Evolutionary conservation across 1,140 invertebrate species (phyloP).

Genomic region (Solen grandis): DNA sequence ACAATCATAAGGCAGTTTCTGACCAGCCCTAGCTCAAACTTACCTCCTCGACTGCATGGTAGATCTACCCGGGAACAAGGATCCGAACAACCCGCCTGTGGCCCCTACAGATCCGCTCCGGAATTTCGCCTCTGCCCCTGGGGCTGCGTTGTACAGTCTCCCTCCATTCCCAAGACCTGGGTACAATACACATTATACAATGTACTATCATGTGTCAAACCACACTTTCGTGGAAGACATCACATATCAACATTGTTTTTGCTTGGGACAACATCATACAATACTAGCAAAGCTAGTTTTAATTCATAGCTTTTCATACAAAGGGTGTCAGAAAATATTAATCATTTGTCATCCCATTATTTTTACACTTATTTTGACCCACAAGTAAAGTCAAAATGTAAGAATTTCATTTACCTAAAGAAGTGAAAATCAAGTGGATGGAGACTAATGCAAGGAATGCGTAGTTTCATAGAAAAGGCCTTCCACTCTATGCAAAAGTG

Average conservation of each 20-base stretch:
- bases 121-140: slow-evolving; percentile 93
- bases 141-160: slow-evolving; percentile 88
- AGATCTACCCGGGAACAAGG: slow-evolving; percentile 62
- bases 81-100: slow-evolving; percentile 71
- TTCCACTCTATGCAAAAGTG: too few species aligned
- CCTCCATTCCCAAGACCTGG: slow-evolving; percentile 71
- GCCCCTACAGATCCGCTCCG: slow-evolving; percentile 87
- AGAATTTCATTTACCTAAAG: too few species aligned
- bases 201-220: too few species aligned
- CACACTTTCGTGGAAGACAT: too few species aligned
- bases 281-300: slow-evolving; percentile 52
- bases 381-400: too few species aligned
- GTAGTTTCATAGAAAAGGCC: too few species aligned
- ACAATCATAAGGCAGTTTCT: too few species aligned
- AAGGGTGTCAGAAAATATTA: slow-evolving; percentile 29
- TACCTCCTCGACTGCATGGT: slow-evolving; percentile 72
- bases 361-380: too few species aligned
- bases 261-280: slow-evolving; percentile 33
- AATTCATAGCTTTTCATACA: slow-evolving; percentile 43
- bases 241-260: too few species aligned
- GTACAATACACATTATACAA: neutral
- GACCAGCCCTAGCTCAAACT: too few species aligned
- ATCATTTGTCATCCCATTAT: slow-evolving; percentile 39
- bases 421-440: too few species aligned
- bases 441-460: too few species aligned